Percentiles rank a stretch among this genome's conserved stretches.
phyloP scores from a whole-genome alignment of 2,113 vertebrate species.

The Oxygymnocypris stewartii region DNA sequence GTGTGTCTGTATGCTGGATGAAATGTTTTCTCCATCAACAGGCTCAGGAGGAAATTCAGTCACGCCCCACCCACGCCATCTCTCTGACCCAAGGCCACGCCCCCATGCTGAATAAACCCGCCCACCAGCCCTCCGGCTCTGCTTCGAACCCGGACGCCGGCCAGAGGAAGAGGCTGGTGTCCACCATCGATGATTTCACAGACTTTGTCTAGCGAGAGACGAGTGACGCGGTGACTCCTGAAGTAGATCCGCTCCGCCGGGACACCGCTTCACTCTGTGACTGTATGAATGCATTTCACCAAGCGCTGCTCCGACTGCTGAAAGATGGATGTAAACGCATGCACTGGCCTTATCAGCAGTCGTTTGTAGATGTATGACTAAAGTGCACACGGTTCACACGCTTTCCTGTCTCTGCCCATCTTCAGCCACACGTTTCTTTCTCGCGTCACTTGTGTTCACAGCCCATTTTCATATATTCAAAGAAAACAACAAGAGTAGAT shows the following conservation, averaged over 20 bases:
- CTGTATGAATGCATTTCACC: neutral
- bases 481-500: no score
- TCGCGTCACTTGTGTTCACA: no score
- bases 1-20: no score
- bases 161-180: slow-evolving; percentile 92
- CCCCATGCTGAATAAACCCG: slow-evolving; percentile 72
- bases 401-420: neutral
- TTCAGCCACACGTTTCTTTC: slow-evolving; percentile 38
- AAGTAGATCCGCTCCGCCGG: neutral
- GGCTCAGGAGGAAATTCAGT: slow-evolving; percentile 93
- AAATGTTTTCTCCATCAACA: slow-evolving; percentile 53
- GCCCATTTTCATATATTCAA: no score
- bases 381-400: neutral
- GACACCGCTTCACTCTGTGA: neutral
- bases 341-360: neutral
- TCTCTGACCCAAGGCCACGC: neutral
- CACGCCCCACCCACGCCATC: slow-evolving; percentile 69
- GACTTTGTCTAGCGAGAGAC: slow-evolving; percentile 85
- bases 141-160: slow-evolving; percentile 75
- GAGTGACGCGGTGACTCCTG: neutral
- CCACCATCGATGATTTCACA: slow-evolving; percentile 94
- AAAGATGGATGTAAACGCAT: neutral
- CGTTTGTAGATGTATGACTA: neutral
- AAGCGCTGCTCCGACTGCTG: neutral
- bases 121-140: slow-evolving; percentile 70